Evolutionary conservation across 2,113 vertebrate genomes (phyloP), one percentile per base, ranked within the genome.

Genomic region (Opisthocomus hoazin): DNA sequence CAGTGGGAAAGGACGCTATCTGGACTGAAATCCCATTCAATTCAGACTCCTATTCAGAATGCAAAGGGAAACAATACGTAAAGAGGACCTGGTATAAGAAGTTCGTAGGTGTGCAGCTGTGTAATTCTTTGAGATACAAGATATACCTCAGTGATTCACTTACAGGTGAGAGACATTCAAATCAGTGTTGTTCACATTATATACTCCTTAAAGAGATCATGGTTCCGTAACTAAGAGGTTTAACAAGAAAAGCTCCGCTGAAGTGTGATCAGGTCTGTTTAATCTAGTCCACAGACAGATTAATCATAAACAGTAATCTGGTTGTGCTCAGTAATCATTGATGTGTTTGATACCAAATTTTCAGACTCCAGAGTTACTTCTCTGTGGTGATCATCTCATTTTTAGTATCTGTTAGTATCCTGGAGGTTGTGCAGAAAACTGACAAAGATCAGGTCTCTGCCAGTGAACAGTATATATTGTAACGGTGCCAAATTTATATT

Each of bases 11-110:
- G 98, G 99, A 98, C 89, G 99, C 99, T 86, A 99, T 99, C 96
- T 99, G 99, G 99, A 99, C 99, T 30, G 98, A 99, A 97, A 99
- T 99, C 81, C 98, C 98, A 7, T 99, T 99, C 92, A 98, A 98
- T 82, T 96, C 99, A 1, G 99, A 99, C 83, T 95, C 97, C 41
- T 99, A 99, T 92, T 99, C 99, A 22, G 99, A 99, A 96, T 99
- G 99, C 97, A 99, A 97, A 45, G 99, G 99, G 73, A 99, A 98
- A 90, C 98, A 99, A 91, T 99, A 97, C 0, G 98, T 99, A 68
- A 99, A 99, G 97, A 99, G 99, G 91, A 99, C 99, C 4, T 99
- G 99, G 99, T 99, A 99, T 95, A 98, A 99, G 90, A 99, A 99
- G 95, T 99, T 99, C 93, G 99, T 99, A 34, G 99, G 99, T 17